Evolutionary conservation across 2,113 vertebrate genomes (phyloP), one percentile per base, ranked within the genome.

Genomic region (Urocolius indicus): DNA sequence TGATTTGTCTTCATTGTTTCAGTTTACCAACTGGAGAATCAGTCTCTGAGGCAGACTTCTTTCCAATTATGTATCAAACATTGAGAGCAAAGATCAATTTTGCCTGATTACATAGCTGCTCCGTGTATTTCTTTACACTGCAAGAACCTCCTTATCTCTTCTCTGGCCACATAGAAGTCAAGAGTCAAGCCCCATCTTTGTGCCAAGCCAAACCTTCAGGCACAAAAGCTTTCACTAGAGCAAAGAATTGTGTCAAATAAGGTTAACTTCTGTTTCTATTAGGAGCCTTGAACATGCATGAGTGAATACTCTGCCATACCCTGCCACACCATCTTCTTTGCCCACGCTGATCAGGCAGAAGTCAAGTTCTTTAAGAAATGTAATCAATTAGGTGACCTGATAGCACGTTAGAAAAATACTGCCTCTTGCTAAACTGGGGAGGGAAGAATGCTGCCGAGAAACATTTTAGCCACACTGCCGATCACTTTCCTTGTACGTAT

Each of bases 331-430:
- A 48, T 69, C 51, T 74, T 87, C 63, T 90, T 62, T 66, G 86
- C 58, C 58, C 91, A n/a, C 17, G 91, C 75, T 90, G 61, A 90
- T 61, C 55, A 62, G 91, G 58, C 67, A 95, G 62, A 71, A 90
- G 82, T 91, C 38, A 62, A 71, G 49, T 66, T 73, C 51, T 73
- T 87, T 52, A 81, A 80, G 73, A 71, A 29, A 77, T 72, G 9
- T 46, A 89, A 86, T 73, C 80, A 83, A 79, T 73, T 34, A 63
- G 41, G 15, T 65, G 84, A 95, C 84, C 67, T 92, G 57, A 41
- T 2, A 51, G 86, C 15, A 0, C 69, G 29, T n/a, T 73, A 93
- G 82, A 87, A 91, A 90, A 94, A 74, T 16, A 87, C 8, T 71
- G 63, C 57, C 77, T 79, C 67, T 79, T 84, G 48, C 48, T 72